Conservation (phyloP, 2,113 vertebrate genomes). For the Enhydra lutris region DNA sequence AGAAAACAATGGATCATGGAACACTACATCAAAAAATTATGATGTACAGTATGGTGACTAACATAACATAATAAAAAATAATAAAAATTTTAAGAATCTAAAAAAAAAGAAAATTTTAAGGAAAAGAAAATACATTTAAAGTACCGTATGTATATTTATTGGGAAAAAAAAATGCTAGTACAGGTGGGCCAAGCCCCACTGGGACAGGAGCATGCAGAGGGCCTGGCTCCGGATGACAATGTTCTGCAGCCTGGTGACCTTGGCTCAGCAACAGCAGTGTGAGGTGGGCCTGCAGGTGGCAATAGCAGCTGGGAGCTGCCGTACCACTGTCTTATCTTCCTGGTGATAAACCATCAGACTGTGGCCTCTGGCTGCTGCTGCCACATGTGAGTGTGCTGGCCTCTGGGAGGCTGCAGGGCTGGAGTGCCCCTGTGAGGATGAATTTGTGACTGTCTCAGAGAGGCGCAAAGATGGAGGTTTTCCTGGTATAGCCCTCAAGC, state of each 20-base stretch:
- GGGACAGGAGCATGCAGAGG: background rate
- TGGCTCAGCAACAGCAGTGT: background rate
- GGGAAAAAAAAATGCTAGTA: background rate
- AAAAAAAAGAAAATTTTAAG: background rate
- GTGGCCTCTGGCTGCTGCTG: background rate
- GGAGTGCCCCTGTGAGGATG: background rate
- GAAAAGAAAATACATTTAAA: background rate
- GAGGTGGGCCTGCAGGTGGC: background rate
- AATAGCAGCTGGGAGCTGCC: background rate
- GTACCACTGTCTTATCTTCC: background rate
- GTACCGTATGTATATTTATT: background rate
- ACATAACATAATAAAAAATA: too few relatives aligned
- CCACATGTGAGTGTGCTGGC: background rate
- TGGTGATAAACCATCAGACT: background rate
- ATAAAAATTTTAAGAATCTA: too few relatives aligned
- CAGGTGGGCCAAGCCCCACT: background rate
- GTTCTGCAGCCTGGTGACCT: background rate
- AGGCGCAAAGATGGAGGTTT: background rate
- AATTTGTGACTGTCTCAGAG: background rate
- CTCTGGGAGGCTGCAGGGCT: background rate
- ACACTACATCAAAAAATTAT: too few relatives aligned
- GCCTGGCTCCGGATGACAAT: background rate
- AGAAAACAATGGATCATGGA: too few relatives aligned
- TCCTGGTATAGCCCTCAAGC: background rate
- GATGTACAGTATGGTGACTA: too few relatives aligned